A percentile compares a stretch with the other conserved stretches of the same genome.
Conservation (phyloP, 2,113 vertebrate species). For the Epinephelus moara region DNA sequence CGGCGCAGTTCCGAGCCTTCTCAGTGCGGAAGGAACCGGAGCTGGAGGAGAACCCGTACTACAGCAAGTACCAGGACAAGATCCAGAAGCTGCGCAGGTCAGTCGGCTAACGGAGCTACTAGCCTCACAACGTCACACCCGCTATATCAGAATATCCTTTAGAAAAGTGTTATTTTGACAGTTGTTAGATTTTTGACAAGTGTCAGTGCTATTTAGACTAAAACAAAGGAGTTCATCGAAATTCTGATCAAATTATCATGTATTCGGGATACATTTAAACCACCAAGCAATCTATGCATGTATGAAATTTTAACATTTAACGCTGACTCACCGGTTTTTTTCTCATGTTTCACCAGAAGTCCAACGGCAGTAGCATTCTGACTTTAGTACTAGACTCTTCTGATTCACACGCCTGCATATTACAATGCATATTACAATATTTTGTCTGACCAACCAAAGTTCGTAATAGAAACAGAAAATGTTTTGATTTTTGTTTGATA, state of each 20-base stretch:
- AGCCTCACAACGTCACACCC: background rate
- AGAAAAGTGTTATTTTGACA: background rate
- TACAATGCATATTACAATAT: background rate
- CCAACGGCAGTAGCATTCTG: too few relatives aligned
- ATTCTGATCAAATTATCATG: accelerated
- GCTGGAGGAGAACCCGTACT: conserved; percentile 91
- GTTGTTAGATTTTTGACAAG: accelerated
- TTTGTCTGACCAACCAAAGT: background rate
- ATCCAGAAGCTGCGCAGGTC: conserved; percentile 93
- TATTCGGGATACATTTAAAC: background rate
- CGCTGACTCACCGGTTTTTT: too few relatives aligned
- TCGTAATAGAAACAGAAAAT: background rate
- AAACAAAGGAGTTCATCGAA: accelerated
- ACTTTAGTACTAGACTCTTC: background rate
- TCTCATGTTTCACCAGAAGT: too few relatives aligned
- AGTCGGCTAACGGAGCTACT: conserved; percentile 14
- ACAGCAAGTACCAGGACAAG: conserved; percentile 91
- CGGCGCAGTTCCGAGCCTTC: conserved; percentile 86
- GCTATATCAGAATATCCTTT: background rate
- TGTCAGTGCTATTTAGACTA: background rate
- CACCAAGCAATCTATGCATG: too few relatives aligned
- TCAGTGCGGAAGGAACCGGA: conserved; percentile 82
- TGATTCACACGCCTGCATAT: background rate
- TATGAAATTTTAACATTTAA: background rate
- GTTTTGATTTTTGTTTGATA: background rate